Base-by-base conservation (phyloP, 1,140 invertebrate genomes). In the Theocolax elegans region DNA sequence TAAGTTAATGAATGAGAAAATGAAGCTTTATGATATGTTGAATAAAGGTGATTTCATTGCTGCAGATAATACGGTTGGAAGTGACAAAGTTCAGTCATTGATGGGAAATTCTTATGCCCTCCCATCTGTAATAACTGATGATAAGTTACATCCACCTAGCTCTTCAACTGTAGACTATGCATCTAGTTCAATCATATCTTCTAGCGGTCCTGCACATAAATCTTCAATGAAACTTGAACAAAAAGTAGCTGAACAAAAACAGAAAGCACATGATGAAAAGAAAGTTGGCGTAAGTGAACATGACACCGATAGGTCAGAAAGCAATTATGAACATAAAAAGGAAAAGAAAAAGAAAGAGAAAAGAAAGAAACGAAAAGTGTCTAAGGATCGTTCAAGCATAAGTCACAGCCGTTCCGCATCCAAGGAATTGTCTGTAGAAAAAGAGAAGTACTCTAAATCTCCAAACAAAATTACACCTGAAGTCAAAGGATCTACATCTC, bases 1-100 rank as follows among this genome's bases (percentile, higher is more conserved):
- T 15, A 83, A 82, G 21, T 49, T 86, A 1, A 79, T 82, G 71
- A 76, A 78, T 4, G 83, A 85, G 25, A 86, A 86, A 51, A 74
- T 86, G 63, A 71, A 74, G 0, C 67, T 86, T 1, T 84, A 86
- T 59, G 77, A 81, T 19, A 71, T 82, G 62, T 46, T 86, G 7
- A 74, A 81, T 13, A 19, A 62, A 15, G 46, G 23, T 58, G 17
- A 67, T 15, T 15, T n/a, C n/a, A n/a, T n/a, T n/a, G n/a, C n/a
- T n/a, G n/a, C n/a, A n/a, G n/a, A n/a, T n/a, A n/a, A n/a, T n/a
- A n/a, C 27, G 3, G 8, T 40, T 1, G 8, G 25, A 8, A 38
- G 42, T 27, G 19, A 40, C 3, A 8, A 56, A 13, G 1, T 27
- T 2, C 23, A 40, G 3, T n/a, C 29, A 27, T 49, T 25, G 21